A percentile compares a stretch with the other conserved stretches of the same genome.
phyloP scores from a whole-genome alignment of 2,113 vertebrate species.

The Sturnira hondurensis region DNA sequence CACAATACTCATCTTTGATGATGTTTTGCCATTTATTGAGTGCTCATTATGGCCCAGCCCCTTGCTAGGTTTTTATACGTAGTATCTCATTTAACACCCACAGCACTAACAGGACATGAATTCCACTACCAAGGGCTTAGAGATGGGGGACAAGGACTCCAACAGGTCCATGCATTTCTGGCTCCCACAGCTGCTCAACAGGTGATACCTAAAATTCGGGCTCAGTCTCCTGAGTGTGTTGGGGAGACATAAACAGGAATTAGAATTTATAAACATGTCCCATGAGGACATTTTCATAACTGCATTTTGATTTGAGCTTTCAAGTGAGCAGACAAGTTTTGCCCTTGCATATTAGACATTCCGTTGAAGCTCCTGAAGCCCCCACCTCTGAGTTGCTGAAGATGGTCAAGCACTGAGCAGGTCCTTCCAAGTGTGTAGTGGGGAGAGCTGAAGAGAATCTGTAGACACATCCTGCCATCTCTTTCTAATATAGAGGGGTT shows the following conservation, averaged over 20 bases:
- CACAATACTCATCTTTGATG: too few relatives aligned
- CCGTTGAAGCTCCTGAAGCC: fast-evolving
- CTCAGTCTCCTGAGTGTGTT: fast-evolving
- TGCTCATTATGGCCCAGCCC: fast-evolving
- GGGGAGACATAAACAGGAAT: neutral
- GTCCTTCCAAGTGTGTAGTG: fast-evolving
- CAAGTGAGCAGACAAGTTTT: neutral
- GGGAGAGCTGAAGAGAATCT: neutral
- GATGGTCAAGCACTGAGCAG: fast-evolving
- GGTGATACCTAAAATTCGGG: neutral
- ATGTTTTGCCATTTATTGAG: neutral
- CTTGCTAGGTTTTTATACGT: fast-evolving
- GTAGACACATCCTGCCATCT: too few relatives aligned
- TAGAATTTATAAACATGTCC: neutral
- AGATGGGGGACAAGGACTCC: neutral
- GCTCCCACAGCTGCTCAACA: fast-evolving
- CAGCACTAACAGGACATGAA: fast-evolving
- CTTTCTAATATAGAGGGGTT: neutral
- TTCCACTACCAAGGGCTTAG: neutral
- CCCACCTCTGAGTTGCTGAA: fast-evolving
- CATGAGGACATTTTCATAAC: neutral
- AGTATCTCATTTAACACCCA: too few relatives aligned
- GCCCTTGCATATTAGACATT: fast-evolving
- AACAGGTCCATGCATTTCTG: fast-evolving
- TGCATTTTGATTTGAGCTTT: neutral